A percentile compares a stretch with the other conserved stretches of the same genome.
Conservation (phyloP, 1,140 invertebrate species). For the Pseudomyrmex dendroicus region DNA sequence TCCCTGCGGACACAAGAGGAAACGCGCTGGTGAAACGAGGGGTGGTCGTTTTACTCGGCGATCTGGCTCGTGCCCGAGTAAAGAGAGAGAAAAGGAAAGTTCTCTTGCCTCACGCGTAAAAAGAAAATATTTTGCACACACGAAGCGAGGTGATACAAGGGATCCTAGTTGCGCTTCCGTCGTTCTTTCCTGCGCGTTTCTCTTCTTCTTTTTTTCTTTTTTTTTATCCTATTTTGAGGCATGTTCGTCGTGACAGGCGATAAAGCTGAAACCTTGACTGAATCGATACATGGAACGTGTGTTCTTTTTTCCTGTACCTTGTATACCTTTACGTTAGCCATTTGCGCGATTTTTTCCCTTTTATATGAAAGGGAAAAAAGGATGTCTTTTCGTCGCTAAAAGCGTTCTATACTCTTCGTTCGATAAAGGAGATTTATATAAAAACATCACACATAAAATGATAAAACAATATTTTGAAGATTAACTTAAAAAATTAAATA, state of each 20-base stretch:
- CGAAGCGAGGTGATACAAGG: slow-evolving; percentile 39
- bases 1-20: slow-evolving; percentile 70
- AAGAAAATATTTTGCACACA: slow-evolving; percentile 43
- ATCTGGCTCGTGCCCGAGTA: slow-evolving; percentile 6
- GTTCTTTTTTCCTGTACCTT: background rate
- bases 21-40: slow-evolving; percentile 27
- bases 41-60: slow-evolving; percentile 48
- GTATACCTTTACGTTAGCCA: slow-evolving; percentile 42
- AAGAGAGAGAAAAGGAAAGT: background rate
- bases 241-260: slow-evolving; percentile 33
- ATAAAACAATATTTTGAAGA: no score
- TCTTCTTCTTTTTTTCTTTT: slow-evolving; percentile 9
- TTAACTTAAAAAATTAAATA: no score
- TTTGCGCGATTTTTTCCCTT: slow-evolving; percentile 52
- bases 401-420: background rate
- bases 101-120: slow-evolving; percentile 12
- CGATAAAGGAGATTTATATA: background rate
- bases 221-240: slow-evolving; percentile 24
- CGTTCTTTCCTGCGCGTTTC: slow-evolving; percentile 4
- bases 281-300: slow-evolving; percentile 57
- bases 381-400: background rate
- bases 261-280: slow-evolving; percentile 55
- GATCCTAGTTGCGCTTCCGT: slow-evolving; percentile 37
- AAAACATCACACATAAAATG: no score
- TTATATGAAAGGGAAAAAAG: background rate